Evolutionary conservation across 2,113 vertebrate genomes (phyloP).

Genomic region (Thymallus thymallus): DNA sequence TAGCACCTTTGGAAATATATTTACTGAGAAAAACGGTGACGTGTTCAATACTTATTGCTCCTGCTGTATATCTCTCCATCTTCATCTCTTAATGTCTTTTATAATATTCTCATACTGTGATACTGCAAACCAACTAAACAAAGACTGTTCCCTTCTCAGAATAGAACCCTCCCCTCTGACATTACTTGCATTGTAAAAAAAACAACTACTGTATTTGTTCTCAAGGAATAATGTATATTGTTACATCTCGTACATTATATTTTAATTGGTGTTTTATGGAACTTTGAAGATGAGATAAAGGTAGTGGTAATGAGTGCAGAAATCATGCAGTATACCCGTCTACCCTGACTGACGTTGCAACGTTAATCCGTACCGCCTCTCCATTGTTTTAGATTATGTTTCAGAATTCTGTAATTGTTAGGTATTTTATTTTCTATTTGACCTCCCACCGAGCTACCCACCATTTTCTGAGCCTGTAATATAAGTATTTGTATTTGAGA

Average conservation of each 20-base stretch:
- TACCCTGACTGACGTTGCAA: conserved; percentile 1
- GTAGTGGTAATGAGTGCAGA: no score
- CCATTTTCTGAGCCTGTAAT: conserved; percentile 43
- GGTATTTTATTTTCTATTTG: conserved; percentile 26
- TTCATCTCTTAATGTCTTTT: background rate
- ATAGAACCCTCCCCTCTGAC: background rate
- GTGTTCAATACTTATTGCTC: no score
- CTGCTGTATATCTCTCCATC: conserved; percentile 4
- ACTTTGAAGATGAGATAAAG: no score
- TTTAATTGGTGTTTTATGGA: no score
- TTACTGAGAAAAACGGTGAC: no score
- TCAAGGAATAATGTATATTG: no score
- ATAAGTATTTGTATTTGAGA: conserved; percentile 32
- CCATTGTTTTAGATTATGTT: conserved; percentile 12
- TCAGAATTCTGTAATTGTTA: conserved; percentile 28
- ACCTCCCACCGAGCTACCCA: conserved; percentile 17
- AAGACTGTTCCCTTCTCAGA: background rate
- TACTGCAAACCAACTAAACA: background rate
- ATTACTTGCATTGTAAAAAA: background rate
- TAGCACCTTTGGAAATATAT: no score
- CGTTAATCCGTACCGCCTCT: background rate
- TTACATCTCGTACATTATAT: no score
- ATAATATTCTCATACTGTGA: background rate
- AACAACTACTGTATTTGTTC: no score
- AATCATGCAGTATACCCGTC: no score